Base-by-base conservation (phyloP, 2,113 vertebrate genomes). In the Mellivora capensis region DNA sequence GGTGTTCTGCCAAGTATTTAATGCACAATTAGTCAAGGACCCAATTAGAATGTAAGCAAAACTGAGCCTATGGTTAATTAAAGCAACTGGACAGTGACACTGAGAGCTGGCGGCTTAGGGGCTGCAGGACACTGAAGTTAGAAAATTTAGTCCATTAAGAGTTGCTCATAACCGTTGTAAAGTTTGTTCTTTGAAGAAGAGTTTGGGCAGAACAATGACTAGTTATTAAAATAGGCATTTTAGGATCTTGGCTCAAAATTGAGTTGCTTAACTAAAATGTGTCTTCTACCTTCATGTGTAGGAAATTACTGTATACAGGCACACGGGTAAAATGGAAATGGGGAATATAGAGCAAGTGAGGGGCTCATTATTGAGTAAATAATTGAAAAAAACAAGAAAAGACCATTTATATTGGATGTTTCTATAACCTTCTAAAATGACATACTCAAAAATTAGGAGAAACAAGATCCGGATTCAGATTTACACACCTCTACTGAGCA, bases 1-100 rank as follows among this genome's bases (percentile, higher is more conserved):
- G 93, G 17, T 34, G 7, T 81, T 72, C 27, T 67, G 21, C 47
- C 90, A 74, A 91, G 27, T 49, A 34, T 96, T 97, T 44, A 95
- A 71, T 44, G 61, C 54, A 90, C 90, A 96, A 37, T 67, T 54
- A 90, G 47, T 84, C 95, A 83, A 57, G n/a, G 87, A 85, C 17
- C 42, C 83, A 90, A 47, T 12, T 87, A 97, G 83, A 96, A 97
- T 27, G 89, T 57, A 81, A 34, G 44, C 29, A 57, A 91, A 97
- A 42, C 4, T 6, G 84, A 96, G 94, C 47, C 47, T 42, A 6
- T 0, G 44, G 54, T 29, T 91, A 37, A 14, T 96, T 95, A 94
- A 95, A 96, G 62, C 42, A 97, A 91, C 3, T 34, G 52, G 85
- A 59, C 82, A 84, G 21, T n/a, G 14, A 71, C 6, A 1, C 71